Base-by-base conservation (phyloP, 23 tunicate species). In the Ascidia mentula region DNA sequence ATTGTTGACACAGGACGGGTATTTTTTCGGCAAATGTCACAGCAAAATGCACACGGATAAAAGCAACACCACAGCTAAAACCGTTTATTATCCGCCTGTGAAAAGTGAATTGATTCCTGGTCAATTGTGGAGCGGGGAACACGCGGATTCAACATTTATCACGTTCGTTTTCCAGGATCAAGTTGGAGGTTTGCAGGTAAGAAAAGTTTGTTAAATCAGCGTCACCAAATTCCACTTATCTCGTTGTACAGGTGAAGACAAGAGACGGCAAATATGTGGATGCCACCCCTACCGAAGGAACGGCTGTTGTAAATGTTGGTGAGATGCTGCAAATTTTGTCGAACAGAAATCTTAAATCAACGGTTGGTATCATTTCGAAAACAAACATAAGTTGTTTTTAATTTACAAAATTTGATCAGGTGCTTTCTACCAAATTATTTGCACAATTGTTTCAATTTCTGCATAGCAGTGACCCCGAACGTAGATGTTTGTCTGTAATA, bases 111-210 rank as follows among this genome's bases (percentile, higher is more conserved):
- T 46, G 45, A 32, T 69, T 6, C 71, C 76, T 0, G 80, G 81
- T 18, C 84, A 82, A 32, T 5, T 88, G 17, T 46, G 93, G 0
- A 60, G 83, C 0, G 93, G 93, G 7, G 81, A 77, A 31, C 93
- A 88, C 53, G 38, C 83, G 6, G 93, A 88, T 72, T 82, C 83
- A 82, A 83, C 87, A 17, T 88, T 87, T 2, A 75, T 88, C 38
- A 82, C 93, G 26, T 40, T 88, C 31, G n/a, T 88, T 28, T 88
- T 88, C 40, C 93, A 88, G 78, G 93, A 82, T 69, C 28, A 77
- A 26, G 77, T 88, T 24, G 93, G 93, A 5, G 93, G 93, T 35
- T 39, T 88, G 26, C 86, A 88, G 37, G 72, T 53, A 5, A 9
- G 12, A 5, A 20, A 28, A 20, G 65, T 9, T 5, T 53, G n/a